Percentiles rank a stretch among this genome's conserved stretches.
Evolutionary conservation across 2,888 invertebrate genomes (phyloP).

Genomic region (Ephialtes manifestator): DNA sequence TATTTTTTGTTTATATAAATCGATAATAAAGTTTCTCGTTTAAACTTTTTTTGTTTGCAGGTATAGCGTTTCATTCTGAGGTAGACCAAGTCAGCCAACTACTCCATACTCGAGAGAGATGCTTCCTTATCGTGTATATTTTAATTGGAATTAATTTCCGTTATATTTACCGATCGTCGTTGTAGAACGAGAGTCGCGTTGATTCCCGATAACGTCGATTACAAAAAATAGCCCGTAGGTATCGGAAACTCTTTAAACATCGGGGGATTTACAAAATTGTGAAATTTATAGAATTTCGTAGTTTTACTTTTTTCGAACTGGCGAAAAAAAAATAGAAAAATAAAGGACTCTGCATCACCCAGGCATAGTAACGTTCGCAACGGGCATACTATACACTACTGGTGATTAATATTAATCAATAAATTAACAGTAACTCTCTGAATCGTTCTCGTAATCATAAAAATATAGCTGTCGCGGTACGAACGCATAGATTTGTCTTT

Average conservation of each 20-base stretch:
- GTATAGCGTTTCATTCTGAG: conserved; percentile 82
- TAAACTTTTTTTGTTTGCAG: conserved; percentile 77
- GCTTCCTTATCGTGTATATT: conserved; percentile 46
- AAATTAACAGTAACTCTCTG: conserved; percentile 77
- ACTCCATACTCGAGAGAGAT: conserved; percentile 69
- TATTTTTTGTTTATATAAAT: conserved; percentile 71
- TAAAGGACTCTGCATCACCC: conserved; percentile 70
- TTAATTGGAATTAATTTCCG: conserved; percentile 41
- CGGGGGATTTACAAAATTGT: background rate
- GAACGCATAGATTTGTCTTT: conserved; percentile 72
- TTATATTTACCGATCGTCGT: conserved; percentile 46
- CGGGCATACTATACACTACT: conserved; percentile 73
- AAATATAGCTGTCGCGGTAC: conserved; percentile 74
- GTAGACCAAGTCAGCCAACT: conserved; percentile 82
- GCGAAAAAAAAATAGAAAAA: conserved; percentile 31
- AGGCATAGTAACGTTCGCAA: conserved; percentile 75
- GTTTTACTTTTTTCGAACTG: conserved; percentile 6
- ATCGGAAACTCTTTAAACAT: conserved; percentile 49
- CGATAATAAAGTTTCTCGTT: conserved; percentile 74
- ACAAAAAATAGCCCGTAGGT: conserved; percentile 41
- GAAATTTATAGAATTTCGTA: conserved; percentile 7
- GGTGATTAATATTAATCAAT: conserved; percentile 77
- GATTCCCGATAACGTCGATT: conserved; percentile 18
- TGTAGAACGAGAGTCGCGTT: conserved; percentile 33
- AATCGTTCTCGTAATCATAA: conserved; percentile 67